Base-by-base conservation (phyloP, 2,797 vertebrate species). In the Eutrigla gurnardus region DNA sequence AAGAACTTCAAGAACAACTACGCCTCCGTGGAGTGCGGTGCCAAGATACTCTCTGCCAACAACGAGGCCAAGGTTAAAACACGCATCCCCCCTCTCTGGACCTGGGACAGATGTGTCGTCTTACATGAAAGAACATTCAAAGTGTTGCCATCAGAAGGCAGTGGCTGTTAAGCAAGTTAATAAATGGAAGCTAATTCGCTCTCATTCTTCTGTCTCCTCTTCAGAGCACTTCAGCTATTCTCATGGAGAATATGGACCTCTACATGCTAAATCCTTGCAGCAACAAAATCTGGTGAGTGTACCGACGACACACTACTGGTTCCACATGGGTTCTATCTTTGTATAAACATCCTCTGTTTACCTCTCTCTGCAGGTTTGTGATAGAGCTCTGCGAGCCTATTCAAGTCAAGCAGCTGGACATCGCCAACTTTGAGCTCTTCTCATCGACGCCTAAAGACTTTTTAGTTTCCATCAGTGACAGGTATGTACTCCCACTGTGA, bases 231-330 rank as follows among this genome's bases (percentile, higher is more conserved):
- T 98, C 97, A 78, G 97, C 97, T 84, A 99, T 99, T 93, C 94
- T 99, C 62, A 98, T 97, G 94, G 97, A 99, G 91, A 99, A 99
- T 69, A 99, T 99, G 98, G 98, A 99, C 77, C 95, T 99, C 72
- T 99, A 99, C 85, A 99, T 99, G 98, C 90, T 99, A 70, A 99
- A 99, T 92, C 98, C 98, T 25, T 99, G 98, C 94, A 99, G 98
- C 93, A 97, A 96, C 90, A 99, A 99, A 94, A 98, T 99, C 88
- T 99, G 98, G 98, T 99, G 89, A 92, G 96, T 82, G 2, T 39
- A 42, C 25, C 1, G 5, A 53, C n/a, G 25, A 4, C 50, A 50
- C 45, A 37, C 15, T 3, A 4, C 4, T 5, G 4, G 25, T 25
- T 25, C 0, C 6, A 1, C 3, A 33, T 7, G 40, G 25, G 5